Percentiles rank a stretch among this genome's conserved stretches.
phyloP scores from a whole-genome alignment of 2,113 vertebrate species.

The Protobothrops flavoviridis region DNA sequence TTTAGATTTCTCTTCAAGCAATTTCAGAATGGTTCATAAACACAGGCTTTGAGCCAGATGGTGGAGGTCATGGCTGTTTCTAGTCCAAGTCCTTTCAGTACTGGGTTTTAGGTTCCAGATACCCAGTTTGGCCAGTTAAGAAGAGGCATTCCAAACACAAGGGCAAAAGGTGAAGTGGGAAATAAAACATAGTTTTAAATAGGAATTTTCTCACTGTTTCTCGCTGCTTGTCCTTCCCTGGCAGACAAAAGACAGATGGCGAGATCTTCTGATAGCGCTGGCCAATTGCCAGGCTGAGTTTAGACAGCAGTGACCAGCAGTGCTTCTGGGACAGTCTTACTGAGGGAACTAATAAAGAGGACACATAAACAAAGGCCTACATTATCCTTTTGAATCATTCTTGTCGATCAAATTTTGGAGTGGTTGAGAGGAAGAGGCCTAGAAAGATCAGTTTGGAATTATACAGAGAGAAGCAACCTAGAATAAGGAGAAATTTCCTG shows the following conservation, averaged over 20 bases:
- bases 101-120: neutral
- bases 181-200: neutral
- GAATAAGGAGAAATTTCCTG: neutral
- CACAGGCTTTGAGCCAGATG: neutral
- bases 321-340: neutral
- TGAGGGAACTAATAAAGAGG: neutral
- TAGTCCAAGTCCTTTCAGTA: neutral
- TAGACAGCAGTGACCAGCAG: neutral
- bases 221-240: neutral
- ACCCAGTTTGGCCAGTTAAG: neutral
- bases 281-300: neutral
- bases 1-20: neutral
- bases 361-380: neutral
- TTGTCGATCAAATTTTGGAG: neutral
- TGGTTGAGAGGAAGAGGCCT: neutral
- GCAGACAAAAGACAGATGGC: neutral
- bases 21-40: neutral
- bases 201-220: neutral
- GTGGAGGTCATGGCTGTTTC: neutral
- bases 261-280: neutral
- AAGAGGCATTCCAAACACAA: neutral
- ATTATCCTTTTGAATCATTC: neutral
- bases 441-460: neutral
- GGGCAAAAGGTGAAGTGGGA: neutral
- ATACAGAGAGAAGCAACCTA: neutral